These are phyloP conservation scores for Amphiprion clarkii DNA, from an alignment of 2,797 vertebrate species.

Conservation along the genomic window DNA sequence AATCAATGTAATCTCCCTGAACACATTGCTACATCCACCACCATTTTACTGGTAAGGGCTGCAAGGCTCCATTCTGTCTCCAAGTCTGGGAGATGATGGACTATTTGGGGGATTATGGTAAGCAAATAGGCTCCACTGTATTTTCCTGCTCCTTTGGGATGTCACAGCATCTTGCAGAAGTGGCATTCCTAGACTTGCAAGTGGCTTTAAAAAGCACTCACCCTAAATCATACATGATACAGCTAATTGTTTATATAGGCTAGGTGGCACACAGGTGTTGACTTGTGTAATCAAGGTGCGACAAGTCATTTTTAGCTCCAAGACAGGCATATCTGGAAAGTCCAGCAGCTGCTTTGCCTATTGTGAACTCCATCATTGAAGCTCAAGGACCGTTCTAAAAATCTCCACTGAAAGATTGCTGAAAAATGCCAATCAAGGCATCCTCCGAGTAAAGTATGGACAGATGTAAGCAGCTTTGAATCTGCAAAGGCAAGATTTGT, in stretches of 20 bases:
- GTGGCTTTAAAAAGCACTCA: not conserved
- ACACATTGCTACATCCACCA: slow-evolving; percentile 40
- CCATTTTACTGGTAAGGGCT: slow-evolving; percentile 56
- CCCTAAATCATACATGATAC: not conserved
- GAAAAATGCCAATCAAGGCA: not conserved
- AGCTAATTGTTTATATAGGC: not conserved
- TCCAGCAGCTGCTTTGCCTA: not conserved
- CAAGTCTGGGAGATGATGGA: slow-evolving; percentile 16
- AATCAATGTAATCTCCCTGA: slow-evolving; percentile 23
- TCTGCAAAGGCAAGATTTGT: not conserved
- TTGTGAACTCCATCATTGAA: not conserved
- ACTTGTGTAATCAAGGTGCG: not conserved
- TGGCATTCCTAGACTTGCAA: not conserved
- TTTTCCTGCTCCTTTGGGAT: not conserved
- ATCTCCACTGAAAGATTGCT: not conserved
- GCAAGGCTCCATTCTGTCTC: slow-evolving; percentile 36
- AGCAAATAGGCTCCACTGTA: not conserved
- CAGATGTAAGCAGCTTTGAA: not conserved
- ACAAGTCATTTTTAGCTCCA: not conserved
- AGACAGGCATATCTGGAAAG: not conserved
- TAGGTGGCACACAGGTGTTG: not conserved
- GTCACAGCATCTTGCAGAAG: slow-evolving; percentile 17
- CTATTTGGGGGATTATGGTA: slow-evolving; percentile 30
- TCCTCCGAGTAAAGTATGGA: not conserved
- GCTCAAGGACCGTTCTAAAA: no score